These are phyloP conservation scores for Mystacides longicornis DNA, from an alignment of 2,888 invertebrate species.

Conservation along the genomic window DNA sequence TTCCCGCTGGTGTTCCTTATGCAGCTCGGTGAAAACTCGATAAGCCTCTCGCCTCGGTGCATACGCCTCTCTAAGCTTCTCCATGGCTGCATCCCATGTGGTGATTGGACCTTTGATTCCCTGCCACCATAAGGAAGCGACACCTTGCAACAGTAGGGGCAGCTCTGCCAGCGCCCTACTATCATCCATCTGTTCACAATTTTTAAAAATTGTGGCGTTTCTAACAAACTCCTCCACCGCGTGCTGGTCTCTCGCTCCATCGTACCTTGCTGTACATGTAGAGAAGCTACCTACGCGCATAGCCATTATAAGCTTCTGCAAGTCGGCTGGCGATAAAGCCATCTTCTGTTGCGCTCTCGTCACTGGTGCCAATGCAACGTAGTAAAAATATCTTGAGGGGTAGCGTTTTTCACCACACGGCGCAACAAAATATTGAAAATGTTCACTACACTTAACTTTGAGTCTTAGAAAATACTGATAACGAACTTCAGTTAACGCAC, in stretches of 20 bases:
- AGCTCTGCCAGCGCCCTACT: not conserved
- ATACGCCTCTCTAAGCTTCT: not conserved
- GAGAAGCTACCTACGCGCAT: too few relatives aligned
- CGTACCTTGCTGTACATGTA: constrained; percentile 4
- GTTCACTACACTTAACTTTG: too few relatives aligned
- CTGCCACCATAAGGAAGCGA: not conserved
- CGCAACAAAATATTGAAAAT: too few relatives aligned
- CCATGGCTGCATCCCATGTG: not conserved
- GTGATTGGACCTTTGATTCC: not conserved
- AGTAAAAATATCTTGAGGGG: too few relatives aligned
- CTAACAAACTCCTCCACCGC: not conserved
- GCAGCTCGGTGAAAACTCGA: not conserved
- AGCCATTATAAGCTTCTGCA: too few relatives aligned
- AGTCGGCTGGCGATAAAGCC: too few relatives aligned
- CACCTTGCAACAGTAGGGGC: not conserved
- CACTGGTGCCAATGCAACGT: too few relatives aligned
- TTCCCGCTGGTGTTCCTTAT: not conserved
- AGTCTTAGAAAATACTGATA: too few relatives aligned
- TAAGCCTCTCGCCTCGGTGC: not conserved
- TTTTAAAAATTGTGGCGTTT: not conserved
- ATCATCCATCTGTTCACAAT: not conserved
- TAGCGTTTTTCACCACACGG: too few relatives aligned
- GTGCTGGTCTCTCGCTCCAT: not conserved
- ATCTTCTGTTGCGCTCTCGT: too few relatives aligned
- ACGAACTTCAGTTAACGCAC: too few relatives aligned